Evolutionary conservation across 1,140 invertebrate genomes (phyloP), one percentile per base, ranked within the genome.

Genomic region (honey bee (Apis mellifera)): DNA sequence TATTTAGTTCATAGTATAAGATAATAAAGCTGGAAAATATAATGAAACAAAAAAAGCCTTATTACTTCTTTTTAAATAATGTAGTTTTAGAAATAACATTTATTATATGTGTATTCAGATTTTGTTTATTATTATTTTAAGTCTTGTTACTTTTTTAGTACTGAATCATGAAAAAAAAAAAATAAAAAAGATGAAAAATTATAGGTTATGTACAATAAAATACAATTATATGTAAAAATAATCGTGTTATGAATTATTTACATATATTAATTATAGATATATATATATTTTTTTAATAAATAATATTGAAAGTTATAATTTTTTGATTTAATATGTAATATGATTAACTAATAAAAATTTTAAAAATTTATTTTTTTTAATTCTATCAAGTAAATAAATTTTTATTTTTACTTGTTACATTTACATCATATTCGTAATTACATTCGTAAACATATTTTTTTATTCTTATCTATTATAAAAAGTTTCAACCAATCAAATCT

Each of bases 1-100:
- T 89, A 88, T 90, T 92, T 91, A 91, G 90, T 91, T 92, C 85
- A 90, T 92, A 92, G 90, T 89, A 86, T 90, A 79, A 74, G 62
- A 80, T 74, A 84, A 84, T 81, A 81, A 84, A 84, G 83, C 78
- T 84, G 64, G 80, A 84, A 81, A 74, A 80, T 72, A 81, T 84
- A 84, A 81, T 84, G 77, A 77, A 71, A 81, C 23, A 74, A 60
- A 54, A 59, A 23, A 54, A 21, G 60, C n/a, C 78, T 84, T 73
- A 12, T 84, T 48, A 68, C 68, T 83, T 52, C 59, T 74, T 48
- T 65, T 12, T 80, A 64, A 54, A 17, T 55, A n/a, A 80, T 65
- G 11, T 54, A 74, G 52, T 19, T 55, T 32, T 68, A 23, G 52
- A 57, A 32, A 78, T 66, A 78, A 78, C 17, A 71, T 66, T 66